Conservation (phyloP, 2,888 invertebrate species). For the Drosophila siamana region DNA sequence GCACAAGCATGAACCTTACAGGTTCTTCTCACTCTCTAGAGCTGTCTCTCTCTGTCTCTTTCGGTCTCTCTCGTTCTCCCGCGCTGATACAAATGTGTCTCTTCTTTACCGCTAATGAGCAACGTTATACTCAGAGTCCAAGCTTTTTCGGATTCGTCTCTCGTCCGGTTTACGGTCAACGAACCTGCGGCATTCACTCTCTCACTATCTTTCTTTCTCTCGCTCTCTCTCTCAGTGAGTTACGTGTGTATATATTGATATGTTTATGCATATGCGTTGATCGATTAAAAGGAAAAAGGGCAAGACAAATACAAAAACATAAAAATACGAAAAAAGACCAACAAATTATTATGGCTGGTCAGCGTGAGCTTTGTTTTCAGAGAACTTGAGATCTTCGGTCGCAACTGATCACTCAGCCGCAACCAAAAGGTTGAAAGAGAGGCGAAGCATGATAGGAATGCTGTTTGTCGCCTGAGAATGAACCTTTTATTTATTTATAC, state of each 20-base stretch:
- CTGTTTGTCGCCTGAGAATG: constrained; percentile 19
- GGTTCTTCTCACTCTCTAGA: constrained; percentile 30
- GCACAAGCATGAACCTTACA: constrained; percentile 16
- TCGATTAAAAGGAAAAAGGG: constrained; percentile 69
- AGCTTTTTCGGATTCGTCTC: constrained; percentile 63
- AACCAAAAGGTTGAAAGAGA: constrained; percentile 5
- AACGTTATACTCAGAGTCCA: constrained; percentile 49
- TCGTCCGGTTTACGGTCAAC: constrained; percentile 80
- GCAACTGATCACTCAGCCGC: constrained; percentile 42
- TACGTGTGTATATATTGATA: constrained; percentile 8
- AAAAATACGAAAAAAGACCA: constrained; percentile 37
- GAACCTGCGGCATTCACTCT: constrained; percentile 52
- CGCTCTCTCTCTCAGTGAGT: neutral
- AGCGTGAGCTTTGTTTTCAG: constrained; percentile 41
- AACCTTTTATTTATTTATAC: constrained; percentile 27
- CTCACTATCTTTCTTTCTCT: constrained; percentile 29
- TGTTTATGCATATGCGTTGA: constrained; percentile 66
- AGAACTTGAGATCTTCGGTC: constrained; percentile 43
- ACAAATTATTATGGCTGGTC: constrained; percentile 65
- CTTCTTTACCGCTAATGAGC: constrained; percentile 69
- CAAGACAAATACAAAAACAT: neutral
- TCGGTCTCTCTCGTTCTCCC: constrained; percentile 9
- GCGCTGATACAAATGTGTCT: constrained; percentile 58
- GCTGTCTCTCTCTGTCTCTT: constrained; percentile 18
- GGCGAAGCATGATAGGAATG: constrained; percentile 40